Percentiles rank a stretch among this genome's conserved stretches.
phyloP scores from a whole-genome alignment of 2,888 invertebrate species.

The Baccha elongata region DNA sequence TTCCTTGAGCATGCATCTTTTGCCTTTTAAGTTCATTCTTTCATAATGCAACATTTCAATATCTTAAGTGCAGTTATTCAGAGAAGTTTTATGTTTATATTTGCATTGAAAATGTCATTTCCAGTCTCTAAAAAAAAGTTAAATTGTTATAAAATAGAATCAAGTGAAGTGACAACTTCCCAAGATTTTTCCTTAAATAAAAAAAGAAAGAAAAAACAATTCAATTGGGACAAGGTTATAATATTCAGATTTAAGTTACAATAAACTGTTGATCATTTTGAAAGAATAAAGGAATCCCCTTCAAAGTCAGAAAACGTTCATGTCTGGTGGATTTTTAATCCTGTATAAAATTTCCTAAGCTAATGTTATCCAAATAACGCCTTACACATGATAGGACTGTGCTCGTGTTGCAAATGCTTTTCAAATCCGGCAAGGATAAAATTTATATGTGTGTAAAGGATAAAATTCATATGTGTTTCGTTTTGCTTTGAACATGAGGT shows the following conservation, averaged over 20 bases:
- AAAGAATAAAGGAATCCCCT: not conserved
- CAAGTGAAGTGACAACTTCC: not conserved
- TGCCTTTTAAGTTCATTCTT: not conserved
- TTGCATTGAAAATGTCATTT: not conserved
- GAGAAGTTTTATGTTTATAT: slow-evolving; percentile 3
- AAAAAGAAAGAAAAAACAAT: not conserved
- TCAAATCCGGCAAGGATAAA: not conserved
- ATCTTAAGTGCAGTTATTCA: slow-evolving; percentile 17
- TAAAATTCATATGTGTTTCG: no score
- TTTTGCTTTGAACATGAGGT: slow-evolving; percentile 1
- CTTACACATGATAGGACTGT: not conserved
- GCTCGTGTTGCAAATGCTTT: not conserved
- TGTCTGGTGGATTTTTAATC: not conserved
- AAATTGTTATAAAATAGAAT: not conserved
- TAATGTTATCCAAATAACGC: slow-evolving; percentile 17
- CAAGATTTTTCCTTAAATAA: not conserved
- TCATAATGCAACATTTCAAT: slow-evolving; percentile 5
- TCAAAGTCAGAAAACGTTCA: slow-evolving; percentile 4
- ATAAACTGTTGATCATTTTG: slow-evolving; percentile 26
- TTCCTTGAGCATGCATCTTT: not conserved
- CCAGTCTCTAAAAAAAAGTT: not conserved
- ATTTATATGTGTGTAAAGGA: not conserved
- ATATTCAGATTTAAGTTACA: not conserved
- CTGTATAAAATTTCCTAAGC: not conserved
- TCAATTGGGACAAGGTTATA: slow-evolving; percentile 1